Evolutionary conservation across 2,113 vertebrate species (phyloP).

Genomic region (Tauraco erythrolophus): DNA sequence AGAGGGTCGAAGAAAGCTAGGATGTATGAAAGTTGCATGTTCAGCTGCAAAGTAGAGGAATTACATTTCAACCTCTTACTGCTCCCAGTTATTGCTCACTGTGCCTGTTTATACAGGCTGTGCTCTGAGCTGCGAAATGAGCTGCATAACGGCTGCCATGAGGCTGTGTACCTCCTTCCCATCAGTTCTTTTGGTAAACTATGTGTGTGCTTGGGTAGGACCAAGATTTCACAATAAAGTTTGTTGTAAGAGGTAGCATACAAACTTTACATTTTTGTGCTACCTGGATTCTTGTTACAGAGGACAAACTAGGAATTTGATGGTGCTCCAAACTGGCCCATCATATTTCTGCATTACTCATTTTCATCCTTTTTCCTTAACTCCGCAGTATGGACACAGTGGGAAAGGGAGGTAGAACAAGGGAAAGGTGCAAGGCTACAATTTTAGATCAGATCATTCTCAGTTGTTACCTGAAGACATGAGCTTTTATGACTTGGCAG

Average conservation of each 20-base stretch:
- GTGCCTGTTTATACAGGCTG: too few relatives aligned
- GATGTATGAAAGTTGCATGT: neutral
- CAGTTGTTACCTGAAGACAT: neutral
- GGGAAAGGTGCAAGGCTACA: neutral
- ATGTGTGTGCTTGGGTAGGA: neutral
- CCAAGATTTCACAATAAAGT: neutral
- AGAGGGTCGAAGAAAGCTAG: neutral
- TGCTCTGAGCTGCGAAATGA: neutral
- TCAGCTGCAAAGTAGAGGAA: neutral
- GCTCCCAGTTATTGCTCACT: neutral
- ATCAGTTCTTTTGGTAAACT: neutral
- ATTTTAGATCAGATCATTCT: neutral
- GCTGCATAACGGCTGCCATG: neutral
- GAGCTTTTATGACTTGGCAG: neutral
- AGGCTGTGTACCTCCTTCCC: neutral
- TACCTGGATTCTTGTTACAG: neutral
- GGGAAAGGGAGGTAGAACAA: neutral
- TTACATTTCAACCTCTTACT: neutral
- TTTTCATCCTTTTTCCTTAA: neutral
- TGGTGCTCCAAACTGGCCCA: neutral
- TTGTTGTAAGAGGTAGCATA: fast-evolving
- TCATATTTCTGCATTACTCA: neutral
- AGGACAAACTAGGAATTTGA: neutral
- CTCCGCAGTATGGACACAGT: neutral
- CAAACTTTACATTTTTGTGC: neutral